Conservation (phyloP, 2,888 invertebrate species). For the Gastrophysa polygoni region DNA sequence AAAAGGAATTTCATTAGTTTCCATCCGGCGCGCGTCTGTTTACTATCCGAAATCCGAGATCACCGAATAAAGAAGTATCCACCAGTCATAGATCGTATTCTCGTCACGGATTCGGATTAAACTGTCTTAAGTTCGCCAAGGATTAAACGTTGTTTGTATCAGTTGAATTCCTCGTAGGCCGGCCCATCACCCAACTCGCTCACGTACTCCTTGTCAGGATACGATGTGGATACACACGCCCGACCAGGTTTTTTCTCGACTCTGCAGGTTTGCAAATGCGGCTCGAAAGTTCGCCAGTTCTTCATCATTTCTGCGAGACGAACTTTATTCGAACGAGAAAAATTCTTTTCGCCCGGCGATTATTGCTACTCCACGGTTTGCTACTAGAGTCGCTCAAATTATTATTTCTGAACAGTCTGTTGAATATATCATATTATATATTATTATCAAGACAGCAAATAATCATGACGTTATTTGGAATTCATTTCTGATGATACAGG, state of each 20-base stretch:
- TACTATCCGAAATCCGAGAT: conserved; percentile 13
- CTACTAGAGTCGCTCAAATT: too few relatives aligned
- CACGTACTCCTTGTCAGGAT: conserved; percentile 36
- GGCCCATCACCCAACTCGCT: conserved; percentile 36
- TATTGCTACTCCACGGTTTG: too few relatives aligned
- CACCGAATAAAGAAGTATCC: conserved; percentile 12
- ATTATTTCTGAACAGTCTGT: too few relatives aligned
- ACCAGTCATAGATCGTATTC: conserved; percentile 18
- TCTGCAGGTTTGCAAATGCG: conserved; percentile 1
- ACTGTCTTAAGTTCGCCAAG: conserved; percentile 30
- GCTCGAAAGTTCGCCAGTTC: not conserved
- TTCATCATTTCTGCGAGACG: not conserved
- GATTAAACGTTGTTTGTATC: conserved; percentile 42
- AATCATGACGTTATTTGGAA: too few relatives aligned
- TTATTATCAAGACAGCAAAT: too few relatives aligned
- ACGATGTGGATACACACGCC: conserved; percentile 4
- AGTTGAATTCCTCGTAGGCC: conserved; percentile 36
- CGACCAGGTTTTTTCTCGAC: not conserved
- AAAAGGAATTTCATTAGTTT: conserved; percentile 5
- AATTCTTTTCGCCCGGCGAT: too few relatives aligned
- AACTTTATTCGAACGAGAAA: too few relatives aligned
- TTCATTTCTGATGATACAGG: too few relatives aligned
- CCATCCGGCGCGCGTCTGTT: conserved; percentile 4
- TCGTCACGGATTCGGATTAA: conserved; percentile 25
- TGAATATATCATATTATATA: too few relatives aligned